phyloP scores from a whole-genome alignment of 2,113 vertebrate genomes.

The Lamprologus callipterus region DNA sequence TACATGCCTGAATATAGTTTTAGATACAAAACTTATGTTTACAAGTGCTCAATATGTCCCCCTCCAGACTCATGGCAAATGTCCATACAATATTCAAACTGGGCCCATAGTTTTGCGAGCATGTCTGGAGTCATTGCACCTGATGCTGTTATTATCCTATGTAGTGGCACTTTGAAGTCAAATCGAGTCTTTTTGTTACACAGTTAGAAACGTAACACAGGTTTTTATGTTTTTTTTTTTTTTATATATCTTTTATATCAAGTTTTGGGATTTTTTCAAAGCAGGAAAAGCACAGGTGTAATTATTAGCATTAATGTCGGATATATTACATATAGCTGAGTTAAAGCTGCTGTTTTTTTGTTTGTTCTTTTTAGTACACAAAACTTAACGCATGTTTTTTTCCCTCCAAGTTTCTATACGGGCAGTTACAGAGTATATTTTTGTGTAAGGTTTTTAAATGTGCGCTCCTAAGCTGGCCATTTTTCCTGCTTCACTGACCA shows the following conservation, averaged over 20 bases:
- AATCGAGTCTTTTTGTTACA: neutral
- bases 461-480: neutral
- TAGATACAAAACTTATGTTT: neutral
- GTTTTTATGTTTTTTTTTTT: neutral
- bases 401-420: neutral
- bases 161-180: neutral
- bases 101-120: neutral
- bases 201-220: neutral
- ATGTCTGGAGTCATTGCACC: neutral
- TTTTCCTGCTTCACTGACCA: constrained; percentile 40
- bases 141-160: neutral
- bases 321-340: neutral
- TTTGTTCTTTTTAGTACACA: neutral
- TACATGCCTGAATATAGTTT: neutral
- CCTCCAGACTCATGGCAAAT: neutral
- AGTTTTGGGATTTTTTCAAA: neutral
- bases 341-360: neutral
- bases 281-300: neutral
- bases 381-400: neutral
- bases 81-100: neutral
- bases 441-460: neutral
- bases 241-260: neutral
- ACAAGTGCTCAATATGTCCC: neutral
- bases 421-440: neutral
- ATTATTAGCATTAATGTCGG: neutral